Conservation (phyloP, 1,140 invertebrate species). For the Plutomurus gul region DNA sequence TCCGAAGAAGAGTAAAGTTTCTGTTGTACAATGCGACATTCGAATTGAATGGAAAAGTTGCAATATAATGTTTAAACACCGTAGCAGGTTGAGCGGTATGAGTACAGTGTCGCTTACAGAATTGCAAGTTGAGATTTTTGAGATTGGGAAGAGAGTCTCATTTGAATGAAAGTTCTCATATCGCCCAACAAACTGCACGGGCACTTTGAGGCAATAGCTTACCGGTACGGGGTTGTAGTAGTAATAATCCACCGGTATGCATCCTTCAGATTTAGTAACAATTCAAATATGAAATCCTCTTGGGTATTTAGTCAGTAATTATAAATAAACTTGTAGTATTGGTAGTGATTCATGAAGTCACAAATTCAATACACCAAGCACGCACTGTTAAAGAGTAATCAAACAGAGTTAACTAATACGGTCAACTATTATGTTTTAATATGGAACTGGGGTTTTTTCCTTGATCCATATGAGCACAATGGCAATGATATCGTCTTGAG, state of each 20-base stretch:
- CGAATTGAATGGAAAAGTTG: too few species aligned
- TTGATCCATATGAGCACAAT: background rate
- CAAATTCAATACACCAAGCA: slow-evolving; percentile 10
- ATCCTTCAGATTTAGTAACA: slow-evolving; percentile 29
- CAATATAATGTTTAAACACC: too few species aligned
- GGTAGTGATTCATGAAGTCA: background rate
- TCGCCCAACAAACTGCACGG: too few species aligned
- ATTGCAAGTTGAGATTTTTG: too few species aligned
- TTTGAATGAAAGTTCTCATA: too few species aligned
- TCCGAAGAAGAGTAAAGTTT: too few species aligned
- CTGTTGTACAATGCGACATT: too few species aligned
- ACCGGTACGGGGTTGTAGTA: slow-evolving; percentile 51
- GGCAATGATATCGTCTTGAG: background rate
- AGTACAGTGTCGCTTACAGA: too few species aligned
- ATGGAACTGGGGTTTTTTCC: background rate
- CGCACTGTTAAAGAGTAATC: background rate
- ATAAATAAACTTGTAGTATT: background rate
- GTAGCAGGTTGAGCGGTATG: too few species aligned
- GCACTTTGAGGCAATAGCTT: too few species aligned
- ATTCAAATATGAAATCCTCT: background rate
- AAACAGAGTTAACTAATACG: background rate
- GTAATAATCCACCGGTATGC: slow-evolving; percentile 52
- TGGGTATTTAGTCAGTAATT: background rate
- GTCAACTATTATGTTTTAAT: background rate
- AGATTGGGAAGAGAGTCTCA: too few species aligned